These are phyloP conservation scores for Brassicogethes aeneus DNA, from an alignment of 2,888 invertebrate genomes.

Conservation along the genomic window DNA sequence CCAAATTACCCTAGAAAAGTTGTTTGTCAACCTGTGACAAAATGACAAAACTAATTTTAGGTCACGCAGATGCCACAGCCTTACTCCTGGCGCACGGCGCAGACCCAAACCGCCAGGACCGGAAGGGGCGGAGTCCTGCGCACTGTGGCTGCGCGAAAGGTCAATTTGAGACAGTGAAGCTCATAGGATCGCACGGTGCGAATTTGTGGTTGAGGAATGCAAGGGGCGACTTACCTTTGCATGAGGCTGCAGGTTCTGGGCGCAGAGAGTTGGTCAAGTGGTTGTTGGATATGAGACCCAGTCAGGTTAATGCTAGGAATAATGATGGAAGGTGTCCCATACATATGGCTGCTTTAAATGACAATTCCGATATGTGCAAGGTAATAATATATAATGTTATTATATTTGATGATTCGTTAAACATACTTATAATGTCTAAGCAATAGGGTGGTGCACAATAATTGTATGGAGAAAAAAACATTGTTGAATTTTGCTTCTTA, in stretches of 20 bases:
- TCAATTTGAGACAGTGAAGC: slow-evolving; percentile 61
- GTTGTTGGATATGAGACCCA: slow-evolving; percentile 75
- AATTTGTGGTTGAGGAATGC: slow-evolving; percentile 90
- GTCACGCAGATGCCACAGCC: slow-evolving; percentile 89
- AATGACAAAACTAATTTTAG: too few relatives aligned
- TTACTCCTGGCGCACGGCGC: slow-evolving; percentile 83
- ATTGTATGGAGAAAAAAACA: too few relatives aligned
- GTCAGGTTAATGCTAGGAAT: slow-evolving; percentile 79
- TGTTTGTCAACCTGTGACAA: too few relatives aligned
- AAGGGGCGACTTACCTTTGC: slow-evolving; percentile 89
- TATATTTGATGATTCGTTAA: neutral
- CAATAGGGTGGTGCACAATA: too few relatives aligned
- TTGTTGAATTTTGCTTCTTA: too few relatives aligned
- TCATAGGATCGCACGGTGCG: slow-evolving; percentile 64
- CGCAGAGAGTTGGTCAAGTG: slow-evolving; percentile 81
- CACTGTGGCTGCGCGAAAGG: slow-evolving; percentile 96
- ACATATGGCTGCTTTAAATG: slow-evolving; percentile 89
- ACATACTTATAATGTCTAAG: too few relatives aligned
- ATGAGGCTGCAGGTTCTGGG: slow-evolving; percentile 92
- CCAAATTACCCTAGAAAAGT: too few relatives aligned
- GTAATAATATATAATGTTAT: too few relatives aligned
- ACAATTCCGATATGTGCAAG: slow-evolving; percentile 89
- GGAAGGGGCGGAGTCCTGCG: slow-evolving; percentile 85
- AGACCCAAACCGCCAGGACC: slow-evolving; percentile 86
- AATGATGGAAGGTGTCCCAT: slow-evolving; percentile 88